Percentiles rank a stretch among this genome's conserved stretches.
Conservation (phyloP, 1,140 invertebrate species). For the Drosophila auraria region DNA sequence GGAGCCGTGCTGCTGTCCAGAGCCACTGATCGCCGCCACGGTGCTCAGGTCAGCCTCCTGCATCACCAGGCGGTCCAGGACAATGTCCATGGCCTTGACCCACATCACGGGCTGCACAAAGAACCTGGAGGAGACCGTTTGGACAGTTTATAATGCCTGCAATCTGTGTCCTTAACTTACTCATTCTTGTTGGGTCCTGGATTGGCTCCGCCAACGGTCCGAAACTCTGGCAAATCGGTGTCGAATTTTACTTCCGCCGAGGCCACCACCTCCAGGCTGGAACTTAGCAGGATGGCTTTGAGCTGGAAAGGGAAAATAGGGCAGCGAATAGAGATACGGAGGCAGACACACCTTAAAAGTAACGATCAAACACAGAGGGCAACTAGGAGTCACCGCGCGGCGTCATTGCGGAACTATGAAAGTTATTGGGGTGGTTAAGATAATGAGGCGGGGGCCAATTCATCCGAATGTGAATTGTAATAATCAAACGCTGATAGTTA, state of each 20-base stretch:
- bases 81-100: slow-evolving; percentile 97
- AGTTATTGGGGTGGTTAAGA: slow-evolving; percentile 43
- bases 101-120: slow-evolving; percentile 95
- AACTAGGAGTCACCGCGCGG: slow-evolving; percentile 51
- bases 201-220: slow-evolving; percentile 77
- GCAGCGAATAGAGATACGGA: slow-evolving; percentile 18
- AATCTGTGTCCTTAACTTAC: slow-evolving; percentile 32
- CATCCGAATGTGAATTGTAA: slow-evolving; percentile 25
- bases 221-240: slow-evolving; percentile 94
- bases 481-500: slow-evolving; percentile 29
- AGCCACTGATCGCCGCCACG: slow-evolving; percentile 94
- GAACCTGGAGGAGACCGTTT: slow-evolving; percentile 44
- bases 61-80: slow-evolving; percentile 93
- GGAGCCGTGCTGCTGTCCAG: slow-evolving; percentile 98
- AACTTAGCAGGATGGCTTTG: slow-evolving; percentile 94
- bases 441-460: slow-evolving; percentile 25
- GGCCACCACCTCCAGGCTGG: slow-evolving; percentile 90
- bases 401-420: slow-evolving; percentile 49
- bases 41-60: slow-evolving; percentile 93
- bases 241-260: slow-evolving; percentile 95
- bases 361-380: slow-evolving; percentile 70
- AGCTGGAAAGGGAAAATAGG: slow-evolving; percentile 88
- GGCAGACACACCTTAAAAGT: slow-evolving; percentile 67
- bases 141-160: background rate
- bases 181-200: slow-evolving; percentile 87